Percentiles rank a stretch among this genome's conserved stretches.
These are phyloP conservation scores for Hetaerina titia DNA, from an alignment of 2,888 invertebrate genomes.

Conservation along the genomic window DNA sequence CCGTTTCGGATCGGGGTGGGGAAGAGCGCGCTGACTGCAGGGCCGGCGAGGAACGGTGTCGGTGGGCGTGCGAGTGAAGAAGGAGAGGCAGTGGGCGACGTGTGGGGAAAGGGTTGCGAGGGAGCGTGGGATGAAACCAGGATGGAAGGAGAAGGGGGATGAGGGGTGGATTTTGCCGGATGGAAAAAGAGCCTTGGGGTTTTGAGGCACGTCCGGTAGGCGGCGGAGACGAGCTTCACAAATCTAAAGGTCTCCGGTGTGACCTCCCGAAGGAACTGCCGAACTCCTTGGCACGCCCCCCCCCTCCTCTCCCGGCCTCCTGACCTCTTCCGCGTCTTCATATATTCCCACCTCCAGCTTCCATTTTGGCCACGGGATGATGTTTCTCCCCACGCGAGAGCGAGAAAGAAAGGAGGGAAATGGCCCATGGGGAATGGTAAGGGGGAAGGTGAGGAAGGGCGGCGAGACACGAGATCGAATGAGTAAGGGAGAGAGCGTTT, in stretches of 20 bases:
- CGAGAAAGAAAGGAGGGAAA: neutral
- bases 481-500: neutral
- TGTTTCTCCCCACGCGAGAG: neutral
- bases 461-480: neutral
- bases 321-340: neutral
- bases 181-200: neutral
- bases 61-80: neutral
- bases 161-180: neutral
- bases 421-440: neutral
- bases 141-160: neutral
- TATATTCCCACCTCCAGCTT: neutral
- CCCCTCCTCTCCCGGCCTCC: neutral
- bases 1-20: neutral
- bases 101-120: too few relatives aligned
- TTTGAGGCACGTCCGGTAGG: neutral
- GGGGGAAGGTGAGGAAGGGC: neutral
- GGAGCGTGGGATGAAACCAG: neutral
- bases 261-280: neutral
- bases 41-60: neutral
- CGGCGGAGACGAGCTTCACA: neutral
- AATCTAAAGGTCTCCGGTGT: conserved; percentile 10
- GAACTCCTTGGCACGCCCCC: neutral
- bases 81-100: neutral
- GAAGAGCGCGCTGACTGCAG: neutral
- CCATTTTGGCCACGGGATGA: neutral